phyloP scores from a whole-genome alignment of 2,888 invertebrate species.

The Rosalia funebris region DNA sequence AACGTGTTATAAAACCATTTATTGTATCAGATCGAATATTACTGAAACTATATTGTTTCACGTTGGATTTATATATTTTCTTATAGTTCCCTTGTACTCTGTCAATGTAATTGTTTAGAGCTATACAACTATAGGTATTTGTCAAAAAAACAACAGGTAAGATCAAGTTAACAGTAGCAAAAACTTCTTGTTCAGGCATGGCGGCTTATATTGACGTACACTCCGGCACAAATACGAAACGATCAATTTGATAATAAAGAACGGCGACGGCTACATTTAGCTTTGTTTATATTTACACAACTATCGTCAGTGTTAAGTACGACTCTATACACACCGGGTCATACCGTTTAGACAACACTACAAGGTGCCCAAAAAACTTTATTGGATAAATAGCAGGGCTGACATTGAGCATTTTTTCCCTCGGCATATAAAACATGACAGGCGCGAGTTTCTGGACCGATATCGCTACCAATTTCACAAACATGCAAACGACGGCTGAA shows the following conservation, averaged over 20 bases:
- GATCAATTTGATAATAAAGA: slow-evolving; percentile 22
- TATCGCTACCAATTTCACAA: too few relatives aligned
- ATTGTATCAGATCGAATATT: slow-evolving; percentile 7
- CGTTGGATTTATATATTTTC: slow-evolving; percentile 33
- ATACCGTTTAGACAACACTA: background rate
- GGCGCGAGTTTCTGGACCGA: too few relatives aligned
- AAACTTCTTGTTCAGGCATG: slow-evolving; percentile 51
- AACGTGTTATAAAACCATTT: slow-evolving; percentile 16
- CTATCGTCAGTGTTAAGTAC: too few relatives aligned
- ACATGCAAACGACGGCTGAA: too few relatives aligned
- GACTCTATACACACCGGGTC: too few relatives aligned
- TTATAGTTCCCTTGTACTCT: slow-evolving; percentile 47
- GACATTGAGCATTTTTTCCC: too few relatives aligned
- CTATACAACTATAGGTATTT: slow-evolving; percentile 54
- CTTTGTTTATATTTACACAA: background rate
- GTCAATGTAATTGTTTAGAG: slow-evolving; percentile 52
- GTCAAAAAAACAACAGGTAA: slow-evolving; percentile 51
- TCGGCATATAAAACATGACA: too few relatives aligned
- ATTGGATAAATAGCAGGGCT: background rate
- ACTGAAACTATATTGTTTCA: background rate
- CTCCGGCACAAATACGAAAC: slow-evolving; percentile 36
- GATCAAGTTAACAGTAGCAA: slow-evolving; percentile 54
- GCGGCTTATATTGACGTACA: slow-evolving; percentile 47
- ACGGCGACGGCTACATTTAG: background rate
- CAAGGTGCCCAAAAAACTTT: slow-evolving; percentile 7